Base-by-base conservation (phyloP, 2,113 vertebrate genomes). In the Strigops habroptila region DNA sequence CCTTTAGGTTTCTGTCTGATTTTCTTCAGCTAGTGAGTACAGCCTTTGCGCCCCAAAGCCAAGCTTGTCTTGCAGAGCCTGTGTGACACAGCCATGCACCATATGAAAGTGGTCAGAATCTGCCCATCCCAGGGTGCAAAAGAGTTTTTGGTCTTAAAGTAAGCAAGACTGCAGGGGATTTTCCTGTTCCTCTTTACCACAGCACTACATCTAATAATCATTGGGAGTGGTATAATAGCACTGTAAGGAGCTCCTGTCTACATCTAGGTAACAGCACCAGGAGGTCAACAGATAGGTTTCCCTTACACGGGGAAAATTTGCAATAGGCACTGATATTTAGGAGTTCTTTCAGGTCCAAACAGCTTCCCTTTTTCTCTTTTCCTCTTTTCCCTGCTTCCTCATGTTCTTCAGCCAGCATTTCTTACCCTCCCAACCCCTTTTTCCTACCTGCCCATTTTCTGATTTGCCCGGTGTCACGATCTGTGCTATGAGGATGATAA, bases 151-250 rank as follows among this genome's bases (percentile, higher is more conserved):
- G 13, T 22, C 24, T 63, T 53, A 88, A 79, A 82, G 21, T 3
- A 75, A 79, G n/a, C 60, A 48, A 75, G 30, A 15, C 57, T 31
- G 31, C 70, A 74, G 22, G 15, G 22, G n/a, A 59, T 79, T 43
- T 37, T 49, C 55, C 57, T 28, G 12, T n/a, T 81, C 18, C 49
- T 18, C 53, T 92, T 80, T 1, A 27, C 27, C 24, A 10, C 18
- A 63, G 30, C 19, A 12, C 52, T 5, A 6, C 30, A 23, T 14
- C n/a, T 16, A 28, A 63, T 14, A 73, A 49, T 31, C 35, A 18
- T 1, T 2, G 25, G 12, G 24, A 41, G 24, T 67, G 22, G 65
- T 46, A 21, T 5, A n/a, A 44, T 0, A 27, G 43, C 25, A n/a
- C 10, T 3, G 0, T 10, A 28, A 83, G 33, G 43, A 74, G 14